These are phyloP conservation scores for Corythaixoides concolor DNA, from an alignment of 2,113 vertebrate species.

Conservation along the genomic window DNA sequence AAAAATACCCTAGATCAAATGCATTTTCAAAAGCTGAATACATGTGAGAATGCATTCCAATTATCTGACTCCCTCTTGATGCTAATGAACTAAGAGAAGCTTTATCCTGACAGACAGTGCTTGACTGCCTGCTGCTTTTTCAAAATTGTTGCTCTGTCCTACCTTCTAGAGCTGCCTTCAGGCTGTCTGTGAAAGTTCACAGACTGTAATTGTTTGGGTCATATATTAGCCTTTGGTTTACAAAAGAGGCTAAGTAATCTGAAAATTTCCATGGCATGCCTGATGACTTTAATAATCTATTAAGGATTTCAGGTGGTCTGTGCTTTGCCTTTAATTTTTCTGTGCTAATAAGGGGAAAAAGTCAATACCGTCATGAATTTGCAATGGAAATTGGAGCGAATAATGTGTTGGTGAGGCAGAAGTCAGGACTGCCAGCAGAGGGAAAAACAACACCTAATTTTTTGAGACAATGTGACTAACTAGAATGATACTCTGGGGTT, in stretches of 20 bases:
- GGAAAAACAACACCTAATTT: not conserved
- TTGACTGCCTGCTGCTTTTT: conserved; percentile 9
- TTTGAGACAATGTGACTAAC: not conserved
- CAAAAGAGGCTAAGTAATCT: not conserved
- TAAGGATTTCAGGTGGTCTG: not conserved
- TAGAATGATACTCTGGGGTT: not conserved
- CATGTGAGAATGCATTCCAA: not conserved
- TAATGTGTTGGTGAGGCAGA: not conserved
- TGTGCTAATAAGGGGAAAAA: not conserved
- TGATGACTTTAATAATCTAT: not conserved
- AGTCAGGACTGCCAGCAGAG: not conserved
- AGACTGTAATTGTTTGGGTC: not conserved
- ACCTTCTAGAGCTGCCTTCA: not conserved
- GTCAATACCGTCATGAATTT: not conserved
- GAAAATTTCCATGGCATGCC: not conserved
- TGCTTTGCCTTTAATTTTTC: not conserved
- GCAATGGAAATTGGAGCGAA: not conserved
- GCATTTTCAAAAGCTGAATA: not conserved
- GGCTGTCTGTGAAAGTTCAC: conserved; percentile 1
- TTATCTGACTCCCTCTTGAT: conserved; percentile 4
- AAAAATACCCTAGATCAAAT: not conserved
- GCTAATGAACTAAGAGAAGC: not conserved
- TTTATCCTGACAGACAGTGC: not conserved
- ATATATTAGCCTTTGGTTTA: not conserved
- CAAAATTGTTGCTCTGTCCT: not conserved